Conservation (phyloP, 2,797 vertebrate species). For the Tapera naevia region DNA sequence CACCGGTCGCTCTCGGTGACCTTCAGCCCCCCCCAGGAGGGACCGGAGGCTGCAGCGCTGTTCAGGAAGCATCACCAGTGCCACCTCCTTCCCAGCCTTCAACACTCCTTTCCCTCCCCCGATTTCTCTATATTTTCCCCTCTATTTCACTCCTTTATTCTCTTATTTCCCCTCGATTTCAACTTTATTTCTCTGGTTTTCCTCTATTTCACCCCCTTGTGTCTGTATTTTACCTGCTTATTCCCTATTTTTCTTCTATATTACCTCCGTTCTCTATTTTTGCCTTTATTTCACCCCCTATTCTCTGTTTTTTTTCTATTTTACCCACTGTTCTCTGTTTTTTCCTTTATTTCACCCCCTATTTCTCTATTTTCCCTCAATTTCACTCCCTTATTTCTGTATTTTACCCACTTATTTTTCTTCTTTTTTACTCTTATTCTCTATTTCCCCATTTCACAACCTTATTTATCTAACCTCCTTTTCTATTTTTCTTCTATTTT, state of each 20-base stretch:
- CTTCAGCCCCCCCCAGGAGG: background rate
- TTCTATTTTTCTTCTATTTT: no score
- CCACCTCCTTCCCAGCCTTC: accelerated
- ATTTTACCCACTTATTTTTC: no score
- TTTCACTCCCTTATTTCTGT: no score
- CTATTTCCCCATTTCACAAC: no score
- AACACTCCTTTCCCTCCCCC: no score
- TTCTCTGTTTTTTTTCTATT: background rate
- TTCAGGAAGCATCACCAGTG: no score
- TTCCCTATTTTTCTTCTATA: no score
- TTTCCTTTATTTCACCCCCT: background rate
- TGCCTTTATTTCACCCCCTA: background rate
- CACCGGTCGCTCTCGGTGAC: background rate
- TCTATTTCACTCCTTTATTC: background rate
- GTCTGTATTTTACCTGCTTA: background rate
- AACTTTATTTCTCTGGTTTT: background rate
- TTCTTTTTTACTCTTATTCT: no score
- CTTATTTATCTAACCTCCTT: no score
- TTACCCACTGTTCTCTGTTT: background rate
- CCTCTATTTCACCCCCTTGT: background rate
- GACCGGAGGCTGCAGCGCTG: no score
- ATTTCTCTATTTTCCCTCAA: background rate
- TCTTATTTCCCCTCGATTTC: background rate
- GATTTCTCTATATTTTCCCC: background rate
- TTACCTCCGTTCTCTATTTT: no score